Percentiles rank a stretch among this genome's conserved stretches.
Conservation (phyloP, 2,113 vertebrate species). For the Falco punctatus region DNA sequence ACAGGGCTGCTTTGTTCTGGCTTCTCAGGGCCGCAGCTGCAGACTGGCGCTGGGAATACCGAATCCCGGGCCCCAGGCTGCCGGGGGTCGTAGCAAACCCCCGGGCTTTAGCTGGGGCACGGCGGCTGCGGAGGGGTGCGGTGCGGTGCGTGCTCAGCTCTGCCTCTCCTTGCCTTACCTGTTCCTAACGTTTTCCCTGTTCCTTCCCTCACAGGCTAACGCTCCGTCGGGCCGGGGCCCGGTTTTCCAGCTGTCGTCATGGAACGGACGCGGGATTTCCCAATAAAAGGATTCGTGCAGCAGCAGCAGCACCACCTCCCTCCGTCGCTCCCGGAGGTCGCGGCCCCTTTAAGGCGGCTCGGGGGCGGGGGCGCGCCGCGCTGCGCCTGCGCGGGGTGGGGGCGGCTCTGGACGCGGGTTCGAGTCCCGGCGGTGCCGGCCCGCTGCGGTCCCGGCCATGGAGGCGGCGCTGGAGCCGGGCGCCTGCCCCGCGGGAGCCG, state of each 20-base stretch:
- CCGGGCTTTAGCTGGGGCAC: neutral
- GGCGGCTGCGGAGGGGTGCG: too few species aligned
- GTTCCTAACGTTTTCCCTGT: neutral
- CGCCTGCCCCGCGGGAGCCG: neutral
- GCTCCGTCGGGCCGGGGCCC: too few species aligned
- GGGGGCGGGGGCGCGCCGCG: neutral
- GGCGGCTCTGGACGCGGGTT: fast-evolving
- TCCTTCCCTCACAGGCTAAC: neutral
- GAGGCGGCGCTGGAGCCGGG: neutral
- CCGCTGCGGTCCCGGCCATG: neutral
- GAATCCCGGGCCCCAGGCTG: too few species aligned
- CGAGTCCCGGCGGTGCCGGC: neutral
- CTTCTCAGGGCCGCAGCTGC: neutral
- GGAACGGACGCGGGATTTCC: neutral
- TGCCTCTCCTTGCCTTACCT: neutral
- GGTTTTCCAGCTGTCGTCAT: fast-evolving
- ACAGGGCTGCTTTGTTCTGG: neutral
- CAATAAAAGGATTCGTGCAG: neutral
- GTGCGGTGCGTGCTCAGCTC: fast-evolving
- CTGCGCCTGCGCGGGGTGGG: neutral
- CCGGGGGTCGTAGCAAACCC: neutral
- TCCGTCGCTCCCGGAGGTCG: neutral
- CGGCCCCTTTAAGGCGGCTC: neutral
- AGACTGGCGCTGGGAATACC: neutral
- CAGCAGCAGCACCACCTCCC: fast-evolving